These are phyloP conservation scores for Notechis scutatus DNA, from an alignment of 2,113 vertebrate genomes.

Conservation along the genomic window DNA sequence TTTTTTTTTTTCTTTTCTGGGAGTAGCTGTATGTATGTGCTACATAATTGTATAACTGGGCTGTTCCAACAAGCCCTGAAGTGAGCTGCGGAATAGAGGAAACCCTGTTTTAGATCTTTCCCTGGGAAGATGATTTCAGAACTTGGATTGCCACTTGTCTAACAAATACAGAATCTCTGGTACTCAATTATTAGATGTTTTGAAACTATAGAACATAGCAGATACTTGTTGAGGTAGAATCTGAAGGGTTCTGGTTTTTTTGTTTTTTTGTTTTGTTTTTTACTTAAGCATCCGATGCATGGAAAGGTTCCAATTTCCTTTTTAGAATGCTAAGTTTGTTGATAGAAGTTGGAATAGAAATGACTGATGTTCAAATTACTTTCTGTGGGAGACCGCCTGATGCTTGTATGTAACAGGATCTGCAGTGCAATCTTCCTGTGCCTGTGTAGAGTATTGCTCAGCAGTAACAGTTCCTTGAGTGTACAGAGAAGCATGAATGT, in stretches of 20 bases:
- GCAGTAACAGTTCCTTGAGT: background rate
- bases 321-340: conserved; percentile 42
- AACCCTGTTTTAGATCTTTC: background rate
- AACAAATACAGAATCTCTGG: background rate
- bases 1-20: background rate
- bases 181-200: conserved; percentile 5
- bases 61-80: background rate
- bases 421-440: background rate
- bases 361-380: background rate
- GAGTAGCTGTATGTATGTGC: conserved; percentile 19
- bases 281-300: background rate
- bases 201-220: background rate
- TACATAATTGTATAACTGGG: background rate
- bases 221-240: conserved; percentile 1
- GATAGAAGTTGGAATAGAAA: conserved; percentile 53
- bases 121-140: background rate
- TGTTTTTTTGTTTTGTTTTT: too few relatives aligned
- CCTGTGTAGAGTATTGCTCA: background rate
- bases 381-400: background rate
- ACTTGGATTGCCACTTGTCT: conserved; percentile 14
- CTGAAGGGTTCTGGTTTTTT: background rate
- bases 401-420: background rate
- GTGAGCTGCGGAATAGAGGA: background rate
- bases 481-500: background rate
- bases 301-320: conserved; percentile 8